Evolutionary conservation across 2,113 vertebrate genomes (phyloP), one percentile per base, ranked within the genome.

Genomic region (Australoheros scitulus): DNA sequence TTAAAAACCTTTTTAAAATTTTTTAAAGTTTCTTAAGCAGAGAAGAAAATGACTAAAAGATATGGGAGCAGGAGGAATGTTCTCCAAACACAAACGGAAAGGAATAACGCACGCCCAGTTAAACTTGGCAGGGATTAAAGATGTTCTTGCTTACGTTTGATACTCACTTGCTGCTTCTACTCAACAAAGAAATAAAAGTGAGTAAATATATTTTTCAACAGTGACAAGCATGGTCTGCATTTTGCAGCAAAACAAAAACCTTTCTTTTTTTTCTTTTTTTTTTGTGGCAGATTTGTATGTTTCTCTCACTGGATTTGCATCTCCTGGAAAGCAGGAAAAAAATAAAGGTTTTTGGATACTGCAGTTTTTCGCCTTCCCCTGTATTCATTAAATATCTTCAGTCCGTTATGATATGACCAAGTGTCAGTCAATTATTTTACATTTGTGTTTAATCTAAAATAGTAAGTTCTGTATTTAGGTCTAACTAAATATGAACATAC

Each of bases 301-400:
- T 50, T 3, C 8, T 18, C 41, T 24, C 41, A 18, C 0, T 11
- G 22, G 18, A 29, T 50, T 50, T 0, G 0, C 8, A 29, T 0
- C 41, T 68, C 47, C 26, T 7, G 26, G 0, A 50, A 29, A 26
- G 64, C 3, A 26, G 22, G 0, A 5, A 6, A 18, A 68, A 68
- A 68, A 65, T n/a, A n/a, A n/a, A 43, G 41, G 14, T 60, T 60
- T 60, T 15, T 14, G 11, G 11, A 9, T 26, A 14, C 58, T 34
- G 72, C 52, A 82, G 26, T 20, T 7, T 32, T 56, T 22, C 15
- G 32, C 0, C 10, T 34, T 72, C 18, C 0, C 32, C 3, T 75
- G 26, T 56, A 32, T 74, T 15, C n/a, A 10, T 2, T 55, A 29
- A 7, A 22, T 24, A 24, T 36, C 3, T 76, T 52, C 43, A 55